Evolutionary conservation across 2,113 vertebrate species (phyloP).

Genomic region (Sardina pilchardus): DNA sequence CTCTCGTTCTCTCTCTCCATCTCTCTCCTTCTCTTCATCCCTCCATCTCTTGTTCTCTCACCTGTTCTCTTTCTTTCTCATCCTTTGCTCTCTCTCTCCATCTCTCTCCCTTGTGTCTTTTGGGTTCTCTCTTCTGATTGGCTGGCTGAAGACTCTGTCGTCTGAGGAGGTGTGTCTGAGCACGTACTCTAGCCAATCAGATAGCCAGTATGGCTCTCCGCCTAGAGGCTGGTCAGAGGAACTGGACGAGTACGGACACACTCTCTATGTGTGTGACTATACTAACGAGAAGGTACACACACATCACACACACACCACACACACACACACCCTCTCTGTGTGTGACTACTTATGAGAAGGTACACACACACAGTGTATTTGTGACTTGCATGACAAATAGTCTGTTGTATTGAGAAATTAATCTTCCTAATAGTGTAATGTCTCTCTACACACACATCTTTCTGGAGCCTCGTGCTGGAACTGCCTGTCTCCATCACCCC

Average conservation of each 20-base stretch:
- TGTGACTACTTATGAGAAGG: slow-evolving; percentile 98
- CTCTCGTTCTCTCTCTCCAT: slow-evolving; percentile 53
- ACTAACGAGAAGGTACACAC: slow-evolving; percentile 94
- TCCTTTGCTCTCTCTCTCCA: slow-evolving; percentile 40
- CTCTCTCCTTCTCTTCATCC: slow-evolving; percentile 57
- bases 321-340: slow-evolving; percentile 86
- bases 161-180: slow-evolving; percentile 89
- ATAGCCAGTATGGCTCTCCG: slow-evolving; percentile 92
- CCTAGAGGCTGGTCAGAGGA: slow-evolving; percentile 95
- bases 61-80: not conserved
- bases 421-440: too few species aligned
- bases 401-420: too few species aligned
- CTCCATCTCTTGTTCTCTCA: slow-evolving; percentile 29
- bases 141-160: slow-evolving; percentile 81
- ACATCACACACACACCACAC: not conserved
- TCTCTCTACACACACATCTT: too few species aligned
- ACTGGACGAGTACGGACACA: slow-evolving; percentile 91
- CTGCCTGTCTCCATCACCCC: too few species aligned
- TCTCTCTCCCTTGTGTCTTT: slow-evolving; percentile 32
- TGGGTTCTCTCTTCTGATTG: slow-evolving; percentile 63
- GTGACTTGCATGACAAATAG: too few species aligned
- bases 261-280: slow-evolving; percentile 93
- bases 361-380: slow-evolving; percentile 67
- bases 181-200: slow-evolving; percentile 89
- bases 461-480: too few species aligned